Conservation (phyloP, 2,113 vertebrate species). For the Pseudonaja textilis region DNA sequence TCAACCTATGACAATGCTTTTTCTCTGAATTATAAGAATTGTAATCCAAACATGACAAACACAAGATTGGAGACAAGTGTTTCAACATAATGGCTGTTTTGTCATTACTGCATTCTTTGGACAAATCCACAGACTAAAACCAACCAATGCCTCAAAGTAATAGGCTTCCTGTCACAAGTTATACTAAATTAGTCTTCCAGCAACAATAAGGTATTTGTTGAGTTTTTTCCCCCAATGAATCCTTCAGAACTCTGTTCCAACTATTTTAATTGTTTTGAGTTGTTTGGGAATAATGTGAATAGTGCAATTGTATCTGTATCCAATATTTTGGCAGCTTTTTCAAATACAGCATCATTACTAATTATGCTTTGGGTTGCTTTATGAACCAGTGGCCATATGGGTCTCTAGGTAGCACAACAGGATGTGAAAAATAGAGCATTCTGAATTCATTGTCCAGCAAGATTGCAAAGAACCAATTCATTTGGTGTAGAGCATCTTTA, state of each 20-base stretch:
- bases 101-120: background rate
- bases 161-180: background rate
- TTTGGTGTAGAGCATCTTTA: background rate
- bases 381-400: background rate
- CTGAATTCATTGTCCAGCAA: background rate
- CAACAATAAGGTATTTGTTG: background rate
- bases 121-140: background rate
- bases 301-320: background rate
- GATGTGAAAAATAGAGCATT: background rate
- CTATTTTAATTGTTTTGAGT: background rate
- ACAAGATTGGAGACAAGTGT: background rate
- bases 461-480: background rate
- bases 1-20: background rate
- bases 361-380: background rate
- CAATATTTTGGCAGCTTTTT: background rate
- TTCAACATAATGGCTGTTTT: background rate
- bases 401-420: background rate
- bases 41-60: background rate
- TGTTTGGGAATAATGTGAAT: background rate
- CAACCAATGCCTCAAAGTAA: background rate
- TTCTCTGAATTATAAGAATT: background rate
- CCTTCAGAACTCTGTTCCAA: background rate
- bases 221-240: background rate
- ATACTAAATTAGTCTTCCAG: background rate
- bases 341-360: background rate